Evolutionary conservation across 2,888 invertebrate genomes (phyloP), one percentile per base, ranked within the genome.

Genomic region (Crocallis elinguaria): DNA sequence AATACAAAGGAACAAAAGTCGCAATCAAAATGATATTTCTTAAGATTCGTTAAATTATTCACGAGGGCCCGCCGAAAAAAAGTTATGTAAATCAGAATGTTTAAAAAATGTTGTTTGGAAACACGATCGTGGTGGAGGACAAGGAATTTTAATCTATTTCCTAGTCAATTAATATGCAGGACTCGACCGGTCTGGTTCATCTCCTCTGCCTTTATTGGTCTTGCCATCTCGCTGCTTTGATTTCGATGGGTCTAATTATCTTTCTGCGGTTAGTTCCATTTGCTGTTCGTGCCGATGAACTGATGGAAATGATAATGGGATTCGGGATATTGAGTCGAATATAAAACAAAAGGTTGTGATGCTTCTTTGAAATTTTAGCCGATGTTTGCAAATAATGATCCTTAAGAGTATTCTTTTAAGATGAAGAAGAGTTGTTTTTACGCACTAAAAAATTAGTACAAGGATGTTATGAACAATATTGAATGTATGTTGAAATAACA

Each of bases 101-200:
- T 86, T 82, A 77, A 88, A 88, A 88, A 90, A 90, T 89, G 84
- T 89, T 89, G 89, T 89, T 91, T 85, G 78, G 72, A 82, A 86
- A 87, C 84, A 81, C 79, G 82, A 84, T 86, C 81, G 86, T 75
- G 82, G 74, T 69, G 75, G 75, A 64, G 69, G 79, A 88, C 88
- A 88, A 76, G 84, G 90, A 88, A 88, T 90, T 90, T 92, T 92
- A 92, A 92, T 92, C 92, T 88, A 91, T 92, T 91, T 92, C 91
- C 92, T 83, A 70, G 88, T 81, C 87, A 87, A 92, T 92, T 92
- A 92, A 92, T 92, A 92, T 92, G 92, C 92, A 92, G 78, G 81
- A 72, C 89, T 77, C 84, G 89, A 74, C 82, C 67, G 84, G 92
- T 92, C 92, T 92, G 92, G 90, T 85, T 92, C 92, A 92, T 92